Evolutionary conservation across 2,797 vertebrate genomes (phyloP).

Genomic region (Prionace glauca): DNA sequence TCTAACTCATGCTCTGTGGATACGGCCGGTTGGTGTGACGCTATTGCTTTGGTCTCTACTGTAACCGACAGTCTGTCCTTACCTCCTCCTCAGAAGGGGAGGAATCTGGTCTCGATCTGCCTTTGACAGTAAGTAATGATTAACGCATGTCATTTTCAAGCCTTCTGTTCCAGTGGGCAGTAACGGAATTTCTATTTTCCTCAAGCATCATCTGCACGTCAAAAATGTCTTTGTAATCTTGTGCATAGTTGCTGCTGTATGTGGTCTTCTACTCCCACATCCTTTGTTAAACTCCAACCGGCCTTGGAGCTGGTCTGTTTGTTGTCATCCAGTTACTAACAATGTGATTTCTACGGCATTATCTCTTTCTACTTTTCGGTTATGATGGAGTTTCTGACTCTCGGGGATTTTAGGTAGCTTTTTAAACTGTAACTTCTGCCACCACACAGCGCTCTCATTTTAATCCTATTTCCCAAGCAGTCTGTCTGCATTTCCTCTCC

Average conservation of each 20-base stretch:
- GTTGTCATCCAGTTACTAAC: no score
- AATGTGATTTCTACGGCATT: background rate
- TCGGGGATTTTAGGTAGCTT: background rate
- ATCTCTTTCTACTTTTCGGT: background rate
- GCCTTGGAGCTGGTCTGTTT: background rate
- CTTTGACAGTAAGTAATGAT: slow-evolving; percentile 37
- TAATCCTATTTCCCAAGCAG: background rate
- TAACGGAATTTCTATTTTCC: background rate
- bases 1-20: slow-evolving; percentile 40
- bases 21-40: slow-evolving; percentile 45
- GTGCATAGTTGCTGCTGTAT: background rate
- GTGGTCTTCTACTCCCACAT: background rate
- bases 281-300: background rate
- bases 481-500: background rate
- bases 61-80: slow-evolving; percentile 47
- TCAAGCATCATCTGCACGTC: background rate
- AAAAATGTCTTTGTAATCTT: background rate
- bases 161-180: background rate
- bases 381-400: background rate
- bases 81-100: slow-evolving; percentile 39
- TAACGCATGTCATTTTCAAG: background rate
- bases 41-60: slow-evolving; percentile 43
- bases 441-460: background rate
- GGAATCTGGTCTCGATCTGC: slow-evolving; percentile 15
- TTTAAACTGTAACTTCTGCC: background rate